These are phyloP conservation scores for Hozukius guyotensis DNA, from an alignment of 2,797 vertebrate species.

Conservation along the genomic window DNA sequence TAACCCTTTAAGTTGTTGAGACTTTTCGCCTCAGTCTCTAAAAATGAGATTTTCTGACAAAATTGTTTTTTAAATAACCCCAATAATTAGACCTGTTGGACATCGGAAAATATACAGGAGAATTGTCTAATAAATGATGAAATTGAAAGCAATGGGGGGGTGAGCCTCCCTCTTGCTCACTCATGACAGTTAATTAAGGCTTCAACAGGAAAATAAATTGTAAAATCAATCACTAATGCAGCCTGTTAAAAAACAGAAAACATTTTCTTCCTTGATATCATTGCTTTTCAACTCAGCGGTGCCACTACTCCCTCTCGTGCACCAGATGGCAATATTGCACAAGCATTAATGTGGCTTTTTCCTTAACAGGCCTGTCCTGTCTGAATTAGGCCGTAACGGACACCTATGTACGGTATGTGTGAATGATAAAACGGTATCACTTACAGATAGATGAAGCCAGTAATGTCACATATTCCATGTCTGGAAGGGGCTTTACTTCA, in stretches of 20 bases:
- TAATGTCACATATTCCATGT: background rate
- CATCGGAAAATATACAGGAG: background rate
- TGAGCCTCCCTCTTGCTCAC: background rate
- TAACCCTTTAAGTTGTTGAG: background rate
- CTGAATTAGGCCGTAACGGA: background rate
- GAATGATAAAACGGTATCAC: background rate
- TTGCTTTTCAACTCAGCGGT: background rate
- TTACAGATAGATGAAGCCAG: background rate
- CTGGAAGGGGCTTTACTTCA: conserved; percentile 32
- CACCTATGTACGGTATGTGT: background rate
- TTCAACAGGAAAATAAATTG: background rate
- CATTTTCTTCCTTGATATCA: background rate
- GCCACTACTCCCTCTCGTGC: background rate
- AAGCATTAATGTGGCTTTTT: background rate
- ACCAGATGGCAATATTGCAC: conserved; percentile 14
- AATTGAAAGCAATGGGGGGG: background rate
- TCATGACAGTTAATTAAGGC: background rate
- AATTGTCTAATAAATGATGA: background rate
- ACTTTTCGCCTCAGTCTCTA: background rate
- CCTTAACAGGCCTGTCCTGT: background rate
- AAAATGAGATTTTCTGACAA: background rate
- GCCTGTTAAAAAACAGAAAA: background rate
- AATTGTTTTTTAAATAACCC: background rate
- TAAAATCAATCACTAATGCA: background rate
- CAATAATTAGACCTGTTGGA: background rate